Evolutionary conservation across 2,888 invertebrate species (phyloP).

Genomic region (Chrysotoxum bicinctum): DNA sequence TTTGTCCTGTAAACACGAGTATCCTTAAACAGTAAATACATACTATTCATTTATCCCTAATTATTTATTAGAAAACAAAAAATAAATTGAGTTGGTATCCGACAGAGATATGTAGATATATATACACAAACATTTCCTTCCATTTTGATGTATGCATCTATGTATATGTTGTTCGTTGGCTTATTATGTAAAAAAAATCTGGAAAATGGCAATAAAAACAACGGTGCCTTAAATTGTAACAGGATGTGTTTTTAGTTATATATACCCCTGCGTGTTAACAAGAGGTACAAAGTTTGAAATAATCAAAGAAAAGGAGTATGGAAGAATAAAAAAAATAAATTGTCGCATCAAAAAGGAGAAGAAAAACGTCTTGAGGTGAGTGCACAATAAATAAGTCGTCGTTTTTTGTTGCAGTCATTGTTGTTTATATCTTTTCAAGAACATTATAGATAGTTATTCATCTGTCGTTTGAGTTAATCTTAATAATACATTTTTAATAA

Average conservation of each 20-base stretch:
- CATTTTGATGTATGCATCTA: background rate
- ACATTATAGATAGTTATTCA: background rate
- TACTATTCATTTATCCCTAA: background rate
- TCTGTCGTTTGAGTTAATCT: background rate
- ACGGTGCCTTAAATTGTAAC: background rate
- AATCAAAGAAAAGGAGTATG: background rate
- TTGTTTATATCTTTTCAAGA: background rate
- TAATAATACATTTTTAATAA: background rate
- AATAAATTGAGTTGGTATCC: background rate
- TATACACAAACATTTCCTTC: background rate
- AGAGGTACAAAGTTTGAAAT: background rate
- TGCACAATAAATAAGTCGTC: background rate
- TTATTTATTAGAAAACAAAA: background rate
- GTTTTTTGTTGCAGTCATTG: background rate
- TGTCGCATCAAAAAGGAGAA: background rate
- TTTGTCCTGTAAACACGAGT: background rate
- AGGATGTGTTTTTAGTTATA: constrained; percentile 7
- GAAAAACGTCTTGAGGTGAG: background rate
- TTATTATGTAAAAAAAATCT: background rate
- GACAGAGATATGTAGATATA: background rate
- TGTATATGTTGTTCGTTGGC: background rate
- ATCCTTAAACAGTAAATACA: background rate
- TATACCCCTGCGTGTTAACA: background rate
- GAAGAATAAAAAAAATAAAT: background rate
- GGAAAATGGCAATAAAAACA: background rate